Evolutionary conservation across 1,140 invertebrate genomes (phyloP).

Genomic region (Drosophila jambulina): DNA sequence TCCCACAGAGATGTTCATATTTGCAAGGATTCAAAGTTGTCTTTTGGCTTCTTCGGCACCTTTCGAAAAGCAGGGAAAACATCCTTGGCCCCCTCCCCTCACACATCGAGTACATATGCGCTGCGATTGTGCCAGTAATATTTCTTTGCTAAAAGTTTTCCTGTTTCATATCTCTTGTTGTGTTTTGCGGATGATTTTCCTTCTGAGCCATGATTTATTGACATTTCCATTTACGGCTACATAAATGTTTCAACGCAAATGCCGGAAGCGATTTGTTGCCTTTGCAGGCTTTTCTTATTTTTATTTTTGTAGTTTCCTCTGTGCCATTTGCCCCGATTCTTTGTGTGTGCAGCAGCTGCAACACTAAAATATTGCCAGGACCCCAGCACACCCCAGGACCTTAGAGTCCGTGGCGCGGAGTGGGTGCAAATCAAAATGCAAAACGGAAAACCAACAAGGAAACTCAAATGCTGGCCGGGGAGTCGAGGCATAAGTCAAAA

Average conservation of each 20-base stretch:
- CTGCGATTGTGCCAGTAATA: slow-evolving; percentile 38
- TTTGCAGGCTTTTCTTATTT: slow-evolving; percentile 37
- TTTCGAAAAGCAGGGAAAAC: slow-evolving; percentile 11
- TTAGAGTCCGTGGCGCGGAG: slow-evolving; percentile 1
- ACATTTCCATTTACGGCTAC: slow-evolving; percentile 81
- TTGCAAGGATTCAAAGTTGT: slow-evolving; percentile 1
- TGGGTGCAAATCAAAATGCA: slow-evolving; percentile 80
- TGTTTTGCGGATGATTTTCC: slow-evolving; percentile 58
- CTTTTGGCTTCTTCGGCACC: slow-evolving; percentile 8
- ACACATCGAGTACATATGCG: slow-evolving; percentile 1
- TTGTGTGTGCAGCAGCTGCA: slow-evolving; percentile 36
- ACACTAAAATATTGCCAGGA: slow-evolving; percentile 69
- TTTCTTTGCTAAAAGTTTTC: slow-evolving; percentile 67
- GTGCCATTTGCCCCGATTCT: slow-evolving; percentile 20
- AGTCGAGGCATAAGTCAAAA: slow-evolving; percentile 74
- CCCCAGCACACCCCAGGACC: slow-evolving; percentile 9
- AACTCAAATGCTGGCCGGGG: slow-evolving; percentile 62
- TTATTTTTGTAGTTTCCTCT: slow-evolving; percentile 13
- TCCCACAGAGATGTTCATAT: slow-evolving; percentile 22
- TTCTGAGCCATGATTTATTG: slow-evolving; percentile 74
- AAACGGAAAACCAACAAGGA: slow-evolving; percentile 76
- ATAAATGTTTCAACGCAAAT: slow-evolving; percentile 81
- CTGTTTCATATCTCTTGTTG: slow-evolving; percentile 54
- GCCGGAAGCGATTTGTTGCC: slow-evolving; percentile 81
- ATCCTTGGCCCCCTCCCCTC: slow-evolving; percentile 9